Percentiles rank a stretch among this genome's conserved stretches.
Conservation (phyloP, 2,888 invertebrate genomes). For the Ectemnius continuus region DNA sequence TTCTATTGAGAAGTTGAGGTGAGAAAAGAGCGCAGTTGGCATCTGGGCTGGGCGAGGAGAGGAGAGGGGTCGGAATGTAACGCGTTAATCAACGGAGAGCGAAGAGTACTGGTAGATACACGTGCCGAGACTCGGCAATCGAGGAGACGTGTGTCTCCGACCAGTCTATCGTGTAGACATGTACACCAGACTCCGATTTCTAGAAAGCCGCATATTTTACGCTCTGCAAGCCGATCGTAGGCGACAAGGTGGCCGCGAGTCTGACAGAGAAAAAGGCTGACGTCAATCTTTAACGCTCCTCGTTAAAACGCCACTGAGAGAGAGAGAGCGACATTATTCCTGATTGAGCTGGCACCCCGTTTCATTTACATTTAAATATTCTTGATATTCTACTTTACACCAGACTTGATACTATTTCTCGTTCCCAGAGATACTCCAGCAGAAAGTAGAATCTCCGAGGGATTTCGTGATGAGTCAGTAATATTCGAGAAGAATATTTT, state of each 20-base stretch:
- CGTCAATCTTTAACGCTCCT: no score
- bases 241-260: not conserved
- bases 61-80: conserved; percentile 1
- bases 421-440: no score
- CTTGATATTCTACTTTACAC: no score
- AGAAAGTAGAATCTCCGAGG: no score
- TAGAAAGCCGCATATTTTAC: conserved; percentile 6
- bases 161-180: conserved; percentile 1
- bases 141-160: conserved; percentile 6
- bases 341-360: not conserved
- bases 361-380: no score
- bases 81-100: conserved; percentile 24
- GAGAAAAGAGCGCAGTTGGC: conserved; percentile 13
- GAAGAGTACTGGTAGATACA: conserved; percentile 15
- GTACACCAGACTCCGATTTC: conserved; percentile 6
- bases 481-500: no score
- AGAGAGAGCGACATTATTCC: conserved; percentile 6
- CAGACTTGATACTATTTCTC: no score
- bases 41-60: not conserved
- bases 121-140: conserved; percentile 24
- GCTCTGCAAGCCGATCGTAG: not conserved
- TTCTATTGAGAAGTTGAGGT: not conserved
- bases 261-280: no score
- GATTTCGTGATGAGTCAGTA: no score
- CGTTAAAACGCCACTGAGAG: not conserved